phyloP scores from a whole-genome alignment of 2,113 vertebrate genomes.

The Perca fluviatilis region DNA sequence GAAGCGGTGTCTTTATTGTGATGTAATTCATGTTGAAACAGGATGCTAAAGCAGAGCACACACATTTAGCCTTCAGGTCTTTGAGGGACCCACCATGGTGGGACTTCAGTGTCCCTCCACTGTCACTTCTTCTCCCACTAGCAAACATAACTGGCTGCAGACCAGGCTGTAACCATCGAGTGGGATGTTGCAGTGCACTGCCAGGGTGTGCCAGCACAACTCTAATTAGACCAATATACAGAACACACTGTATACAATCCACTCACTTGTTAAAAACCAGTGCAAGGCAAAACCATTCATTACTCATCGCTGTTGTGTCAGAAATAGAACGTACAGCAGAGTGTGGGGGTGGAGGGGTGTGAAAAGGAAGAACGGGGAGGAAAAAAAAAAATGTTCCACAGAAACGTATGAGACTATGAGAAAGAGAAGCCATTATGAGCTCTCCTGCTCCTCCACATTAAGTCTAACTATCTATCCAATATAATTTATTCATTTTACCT shows the following conservation, averaged over 20 bases:
- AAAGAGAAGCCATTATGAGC: conserved; percentile 63
- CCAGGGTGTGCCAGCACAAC: conserved; percentile 56
- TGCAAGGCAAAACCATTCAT: conserved; percentile 71
- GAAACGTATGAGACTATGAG: conserved; percentile 46
- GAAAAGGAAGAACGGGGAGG: conserved; percentile 50
- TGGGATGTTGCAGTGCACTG: conserved; percentile 47
- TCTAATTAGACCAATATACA: conserved; percentile 72
- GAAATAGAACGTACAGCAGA: conserved; percentile 70
- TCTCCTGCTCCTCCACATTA: conserved; percentile 52
- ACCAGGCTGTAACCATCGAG: conserved; percentile 44
- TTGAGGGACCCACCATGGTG: background rate
- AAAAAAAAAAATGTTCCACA: conserved; percentile 47
- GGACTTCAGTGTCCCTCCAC: conserved; percentile 15
- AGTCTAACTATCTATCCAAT: conserved; percentile 51
- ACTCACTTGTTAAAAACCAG: conserved; percentile 70
- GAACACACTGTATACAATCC: conserved; percentile 67
- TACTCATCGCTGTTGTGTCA: conserved; percentile 74
- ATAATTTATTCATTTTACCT: conserved; percentile 71
- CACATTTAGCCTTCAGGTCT: background rate
- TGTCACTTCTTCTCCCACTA: conserved; percentile 31
- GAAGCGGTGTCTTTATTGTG: background rate
- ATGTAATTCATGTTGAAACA: background rate
- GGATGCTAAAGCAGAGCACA: background rate
- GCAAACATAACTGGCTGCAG: conserved; percentile 38
- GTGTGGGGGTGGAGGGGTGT: conserved; percentile 65